A percentile compares a stretch with the other conserved stretches of the same genome.
Evolutionary conservation across 2,888 invertebrate species (phyloP).

Genomic region (Plebejus melissa): DNA sequence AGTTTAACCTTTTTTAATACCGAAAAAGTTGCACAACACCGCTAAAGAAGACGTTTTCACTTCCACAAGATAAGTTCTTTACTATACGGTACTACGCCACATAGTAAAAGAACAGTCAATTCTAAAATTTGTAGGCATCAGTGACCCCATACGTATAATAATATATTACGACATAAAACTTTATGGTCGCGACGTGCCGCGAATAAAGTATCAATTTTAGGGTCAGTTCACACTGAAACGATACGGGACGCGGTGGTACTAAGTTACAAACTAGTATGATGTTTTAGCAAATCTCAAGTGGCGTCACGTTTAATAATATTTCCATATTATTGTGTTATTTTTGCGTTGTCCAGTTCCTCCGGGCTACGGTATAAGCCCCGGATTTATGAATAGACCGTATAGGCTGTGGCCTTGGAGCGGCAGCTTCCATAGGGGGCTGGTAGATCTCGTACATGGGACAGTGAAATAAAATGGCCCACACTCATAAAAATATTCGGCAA

Average conservation of each 20-base stretch:
- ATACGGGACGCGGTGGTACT: not conserved
- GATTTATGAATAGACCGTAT: no score
- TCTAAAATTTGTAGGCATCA: conserved; percentile 4
- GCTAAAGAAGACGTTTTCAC: not conserved
- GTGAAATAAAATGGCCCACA: no score
- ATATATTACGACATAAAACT: conserved; percentile 10
- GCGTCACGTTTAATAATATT: no score
- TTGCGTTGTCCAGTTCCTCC: no score
- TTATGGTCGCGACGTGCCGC: not conserved
- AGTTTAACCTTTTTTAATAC: not conserved
- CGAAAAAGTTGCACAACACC: not conserved
- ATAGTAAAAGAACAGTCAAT: not conserved
- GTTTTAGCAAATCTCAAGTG: no score
- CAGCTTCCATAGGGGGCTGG: no score
- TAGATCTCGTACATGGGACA: no score
- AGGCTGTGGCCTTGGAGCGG: no score
- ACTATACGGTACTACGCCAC: not conserved
- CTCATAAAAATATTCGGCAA: no score
- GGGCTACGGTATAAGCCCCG: no score
- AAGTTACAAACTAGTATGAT: not conserved
- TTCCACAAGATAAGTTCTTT: not conserved
- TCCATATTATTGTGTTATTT: no score
- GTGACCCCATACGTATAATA: not conserved
- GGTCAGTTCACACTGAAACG: not conserved
- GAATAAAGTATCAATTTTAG: not conserved